Evolutionary conservation across 2,888 invertebrate species (phyloP), one percentile per base, ranked within the genome.

Genomic region (Notodonta dromedarius): DNA sequence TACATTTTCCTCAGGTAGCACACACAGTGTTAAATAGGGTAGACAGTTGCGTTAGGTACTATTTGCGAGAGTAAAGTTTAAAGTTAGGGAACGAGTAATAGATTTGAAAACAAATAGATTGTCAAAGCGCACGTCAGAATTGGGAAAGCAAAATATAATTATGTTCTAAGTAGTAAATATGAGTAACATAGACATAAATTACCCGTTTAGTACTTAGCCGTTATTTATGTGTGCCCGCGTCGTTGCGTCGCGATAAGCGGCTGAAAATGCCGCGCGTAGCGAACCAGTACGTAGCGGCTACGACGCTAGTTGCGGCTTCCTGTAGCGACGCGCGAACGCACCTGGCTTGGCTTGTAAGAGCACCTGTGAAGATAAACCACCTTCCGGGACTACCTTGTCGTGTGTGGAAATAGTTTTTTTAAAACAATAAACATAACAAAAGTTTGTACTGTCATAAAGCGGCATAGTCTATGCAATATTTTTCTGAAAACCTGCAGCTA

Each of bases 161-260:
- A 24, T 24, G 24, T 24, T 2, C 24, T 24, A 24, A 35, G 35
- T 7, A 42, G 42, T 42, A 42, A 12, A 9, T 51, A 59, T 66
- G 62, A 52, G 14, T 55, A 61, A 58, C 48, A 66, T 56, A 57
- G 56, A 62, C 62, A 69, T 70, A 73, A 70, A 54, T 72, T 55
- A 74, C 63, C 58, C 62, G 61, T 66, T 63, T 46, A 60, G 61
- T 72, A 74, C 69, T 69, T 46, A 69, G 62, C 68, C 59, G 70
- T 74, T 69, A 70, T 74, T 74, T 74, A 74, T 71, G 67, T 63
- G 57, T 63, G 60, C 64, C 56, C 62, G 59, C 12, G 35, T 16
- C 51, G 14, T 14, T 53, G 67, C 60, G 61, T 58, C 56, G 64
- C 67, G 69, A 73, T 73, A 68, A 73, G 58, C 66, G 61, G 63